Evolutionary conservation across 2,797 vertebrate species (phyloP).

Genomic region (Amblyopsis hoosieri): DNA sequence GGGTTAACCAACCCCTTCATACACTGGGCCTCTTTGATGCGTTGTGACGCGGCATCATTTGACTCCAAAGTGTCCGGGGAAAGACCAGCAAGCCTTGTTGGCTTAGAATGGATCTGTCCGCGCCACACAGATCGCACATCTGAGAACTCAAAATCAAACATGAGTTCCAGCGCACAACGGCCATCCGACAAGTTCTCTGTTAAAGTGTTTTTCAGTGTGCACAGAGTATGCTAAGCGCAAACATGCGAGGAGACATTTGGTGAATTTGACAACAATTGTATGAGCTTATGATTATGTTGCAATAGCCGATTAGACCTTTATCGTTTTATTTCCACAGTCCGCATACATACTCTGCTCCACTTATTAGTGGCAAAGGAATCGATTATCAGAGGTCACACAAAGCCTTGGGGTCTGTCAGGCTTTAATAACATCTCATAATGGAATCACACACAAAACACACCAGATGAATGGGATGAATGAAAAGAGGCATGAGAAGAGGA

Average conservation of each 20-base stretch:
- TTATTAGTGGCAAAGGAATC: slow-evolving; percentile 13
- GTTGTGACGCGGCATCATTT: slow-evolving; percentile 19
- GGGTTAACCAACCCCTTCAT: slow-evolving; percentile 22
- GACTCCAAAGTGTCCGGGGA: slow-evolving; percentile 44
- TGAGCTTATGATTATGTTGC: no score
- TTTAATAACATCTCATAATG: background rate
- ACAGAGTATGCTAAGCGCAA: no score
- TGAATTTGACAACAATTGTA: no score
- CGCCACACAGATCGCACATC: slow-evolving; percentile 12
- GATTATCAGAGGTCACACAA: slow-evolving; percentile 4
- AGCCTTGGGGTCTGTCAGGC: background rate
- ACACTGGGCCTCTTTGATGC: slow-evolving; percentile 37
- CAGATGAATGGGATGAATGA: background rate
- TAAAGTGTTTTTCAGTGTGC: no score
- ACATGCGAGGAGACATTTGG: no score
- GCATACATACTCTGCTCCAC: slow-evolving; percentile 12
- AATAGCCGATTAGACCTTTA: no score
- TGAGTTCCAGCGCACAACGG: background rate
- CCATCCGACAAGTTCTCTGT: background rate
- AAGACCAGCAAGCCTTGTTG: slow-evolving; percentile 5
- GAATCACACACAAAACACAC: background rate
- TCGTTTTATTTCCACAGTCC: background rate
- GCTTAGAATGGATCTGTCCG: background rate
- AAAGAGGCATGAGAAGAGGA: background rate
- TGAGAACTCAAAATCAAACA: slow-evolving; percentile 19